Evolutionary conservation across 2,113 vertebrate species (phyloP).

Genomic region (Corythoichthys haematopterus): DNA sequence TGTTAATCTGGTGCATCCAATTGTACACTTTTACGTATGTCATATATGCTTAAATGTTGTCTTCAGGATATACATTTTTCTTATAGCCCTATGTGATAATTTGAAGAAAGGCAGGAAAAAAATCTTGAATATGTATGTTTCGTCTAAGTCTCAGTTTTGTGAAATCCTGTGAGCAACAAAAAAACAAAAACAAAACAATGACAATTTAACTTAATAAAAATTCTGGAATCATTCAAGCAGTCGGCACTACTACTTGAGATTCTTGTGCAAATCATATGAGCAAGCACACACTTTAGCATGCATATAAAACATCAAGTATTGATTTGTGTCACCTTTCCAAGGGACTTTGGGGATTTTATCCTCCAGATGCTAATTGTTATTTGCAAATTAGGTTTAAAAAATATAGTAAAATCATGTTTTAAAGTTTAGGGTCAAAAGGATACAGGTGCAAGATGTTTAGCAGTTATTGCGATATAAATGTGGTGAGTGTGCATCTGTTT

Average conservation of each 20-base stretch:
- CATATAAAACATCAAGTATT: constrained; percentile 61
- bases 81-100: neutral
- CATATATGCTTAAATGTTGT: neutral
- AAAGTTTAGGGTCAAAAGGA: constrained; percentile 31
- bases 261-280: constrained; percentile 51
- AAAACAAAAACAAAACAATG: neutral
- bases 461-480: neutral
- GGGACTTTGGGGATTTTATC: constrained; percentile 38
- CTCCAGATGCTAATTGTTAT: constrained; percentile 29
- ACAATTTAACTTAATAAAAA: neutral
- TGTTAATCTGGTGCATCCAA: neutral
- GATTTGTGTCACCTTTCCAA: constrained; percentile 65
- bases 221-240: neutral
- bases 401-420: neutral
- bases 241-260: constrained; percentile 25
- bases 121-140: neutral
- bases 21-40: neutral
- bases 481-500: constrained; percentile 6
- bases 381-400: neutral
- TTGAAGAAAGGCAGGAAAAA: neutral
- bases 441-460: constrained; percentile 38
- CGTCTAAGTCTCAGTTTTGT: neutral
- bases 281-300: constrained; percentile 31
- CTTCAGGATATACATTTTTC: neutral
- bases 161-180: neutral